Evolutionary conservation across 2,113 vertebrate species (phyloP), one percentile per base, ranked within the genome.

Genomic region (Pardalotus punctatus): DNA sequence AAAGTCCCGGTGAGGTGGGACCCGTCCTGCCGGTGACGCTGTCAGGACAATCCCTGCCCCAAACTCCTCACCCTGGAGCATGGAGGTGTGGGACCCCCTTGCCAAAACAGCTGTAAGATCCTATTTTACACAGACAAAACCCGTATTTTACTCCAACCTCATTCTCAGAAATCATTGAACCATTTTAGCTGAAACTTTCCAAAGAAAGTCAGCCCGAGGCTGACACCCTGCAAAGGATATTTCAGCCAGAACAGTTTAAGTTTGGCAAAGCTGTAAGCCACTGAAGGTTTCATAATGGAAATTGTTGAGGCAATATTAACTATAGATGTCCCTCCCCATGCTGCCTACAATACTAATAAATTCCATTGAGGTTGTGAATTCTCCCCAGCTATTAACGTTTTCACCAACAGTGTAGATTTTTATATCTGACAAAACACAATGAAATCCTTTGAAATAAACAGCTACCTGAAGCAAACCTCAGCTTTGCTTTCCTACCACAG

Each of bases 211-310:
- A 90, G 93, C 96, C 95, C 16, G 80, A 84, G 93, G 94, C 94
- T 96, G 92, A 96, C 94, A 96, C 95, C 94, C 92, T 96, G 94
- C 96, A 96, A 92, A 96, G 96, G 94, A 92, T 42, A 61, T 95
- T 94, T 94, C 96, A 97, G 96, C 96, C 94, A 96, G 90, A 95
- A 95, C 92, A 93, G 90, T 94, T 96, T 90, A 95, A 96, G 88
- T 96, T 88, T 96, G 95, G 96, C 96, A 96, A 96, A 96, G 96
- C 92, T 96, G 73, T 90, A 93, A 96, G 93, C 90, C 92, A 96
- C 94, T 93, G 93, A 96, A 94, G 88, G 92, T 96, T 96, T 96
- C 96, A 96, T 96, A 96, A 96, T 96, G 96, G 96, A 96, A 97
- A 97, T 93, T 94, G 92, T 97, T 94, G 93, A 96, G 83, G 93